These are phyloP conservation scores for Corythornis cristatus DNA, from an alignment of 2,113 vertebrate species.

Conservation along the genomic window DNA sequence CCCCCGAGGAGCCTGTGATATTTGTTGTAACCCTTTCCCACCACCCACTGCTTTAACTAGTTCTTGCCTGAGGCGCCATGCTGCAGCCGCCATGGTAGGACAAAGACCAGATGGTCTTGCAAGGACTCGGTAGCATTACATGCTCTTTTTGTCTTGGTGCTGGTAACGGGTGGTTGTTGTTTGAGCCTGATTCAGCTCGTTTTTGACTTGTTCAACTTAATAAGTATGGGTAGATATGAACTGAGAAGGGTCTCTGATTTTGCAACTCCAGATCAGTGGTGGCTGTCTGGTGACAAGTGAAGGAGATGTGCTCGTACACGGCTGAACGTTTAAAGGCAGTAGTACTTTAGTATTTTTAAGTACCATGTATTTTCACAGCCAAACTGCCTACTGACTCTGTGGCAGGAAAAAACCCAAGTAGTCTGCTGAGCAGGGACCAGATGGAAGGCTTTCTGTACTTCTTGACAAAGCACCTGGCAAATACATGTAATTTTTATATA, in stretches of 20 bases:
- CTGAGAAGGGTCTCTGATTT: background rate
- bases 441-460: conserved; percentile 27
- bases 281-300: background rate
- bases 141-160: background rate
- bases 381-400: background rate
- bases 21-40: conserved; percentile 62
- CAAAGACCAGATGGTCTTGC: conserved; percentile 63
- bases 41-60: conserved; percentile 66
- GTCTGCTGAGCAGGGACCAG: background rate
- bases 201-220: background rate
- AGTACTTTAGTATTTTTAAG: conserved; percentile 20
- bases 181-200: background rate
- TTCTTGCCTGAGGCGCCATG: conserved; percentile 46
- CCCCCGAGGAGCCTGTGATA: conserved; percentile 63
- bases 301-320: background rate
- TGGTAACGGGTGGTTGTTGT: background rate
- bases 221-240: background rate
- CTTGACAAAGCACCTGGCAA: background rate
- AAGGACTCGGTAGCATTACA: background rate
- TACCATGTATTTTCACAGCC: background rate
- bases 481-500: conserved; percentile 5
- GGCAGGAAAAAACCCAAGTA: conserved; percentile 19
- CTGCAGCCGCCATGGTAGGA: conserved; percentile 52
- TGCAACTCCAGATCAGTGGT: background rate
- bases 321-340: background rate